Evolutionary conservation across 2,888 invertebrate genomes (phyloP).

Genomic region (Pteria penguin): DNA sequence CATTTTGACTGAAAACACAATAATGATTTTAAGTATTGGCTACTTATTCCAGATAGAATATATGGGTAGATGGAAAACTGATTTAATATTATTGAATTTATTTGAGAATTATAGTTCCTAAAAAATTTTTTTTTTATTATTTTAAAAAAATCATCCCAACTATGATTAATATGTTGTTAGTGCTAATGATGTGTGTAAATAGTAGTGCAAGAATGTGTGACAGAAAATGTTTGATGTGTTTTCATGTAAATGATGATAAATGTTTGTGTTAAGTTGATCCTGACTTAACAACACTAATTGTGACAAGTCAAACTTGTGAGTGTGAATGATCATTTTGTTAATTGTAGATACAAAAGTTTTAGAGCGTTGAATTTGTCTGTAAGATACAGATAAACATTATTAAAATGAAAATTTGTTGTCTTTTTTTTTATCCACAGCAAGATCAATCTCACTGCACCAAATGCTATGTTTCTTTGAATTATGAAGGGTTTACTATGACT

Average conservation of each 20-base stretch:
- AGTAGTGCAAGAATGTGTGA: background rate
- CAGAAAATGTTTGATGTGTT: background rate
- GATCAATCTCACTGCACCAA: too few relatives aligned
- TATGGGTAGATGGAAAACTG: too few relatives aligned
- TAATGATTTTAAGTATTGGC: too few relatives aligned
- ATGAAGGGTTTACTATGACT: too few relatives aligned
- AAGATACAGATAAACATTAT: constrained; percentile 24
- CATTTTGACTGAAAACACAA: too few relatives aligned
- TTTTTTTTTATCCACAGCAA: background rate
- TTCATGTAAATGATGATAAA: background rate
- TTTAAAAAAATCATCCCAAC: too few relatives aligned
- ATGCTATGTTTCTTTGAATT: too few relatives aligned
- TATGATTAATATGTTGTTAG: too few relatives aligned
- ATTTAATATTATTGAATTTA: too few relatives aligned
- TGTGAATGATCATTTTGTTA: background rate
- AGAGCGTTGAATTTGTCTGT: constrained; percentile 26
- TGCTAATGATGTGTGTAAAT: background rate
- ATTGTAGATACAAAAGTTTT: constrained; percentile 12
- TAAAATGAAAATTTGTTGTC: background rate
- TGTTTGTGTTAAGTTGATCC: background rate
- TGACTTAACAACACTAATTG: background rate
- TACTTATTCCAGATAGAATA: too few relatives aligned
- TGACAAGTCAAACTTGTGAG: background rate
- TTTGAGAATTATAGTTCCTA: too few relatives aligned
- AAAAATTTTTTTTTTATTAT: too few relatives aligned